These are phyloP conservation scores for Acrocyrtus sp. DNA, from an alignment of 2,888 invertebrate genomes.

Conservation along the genomic window DNA sequence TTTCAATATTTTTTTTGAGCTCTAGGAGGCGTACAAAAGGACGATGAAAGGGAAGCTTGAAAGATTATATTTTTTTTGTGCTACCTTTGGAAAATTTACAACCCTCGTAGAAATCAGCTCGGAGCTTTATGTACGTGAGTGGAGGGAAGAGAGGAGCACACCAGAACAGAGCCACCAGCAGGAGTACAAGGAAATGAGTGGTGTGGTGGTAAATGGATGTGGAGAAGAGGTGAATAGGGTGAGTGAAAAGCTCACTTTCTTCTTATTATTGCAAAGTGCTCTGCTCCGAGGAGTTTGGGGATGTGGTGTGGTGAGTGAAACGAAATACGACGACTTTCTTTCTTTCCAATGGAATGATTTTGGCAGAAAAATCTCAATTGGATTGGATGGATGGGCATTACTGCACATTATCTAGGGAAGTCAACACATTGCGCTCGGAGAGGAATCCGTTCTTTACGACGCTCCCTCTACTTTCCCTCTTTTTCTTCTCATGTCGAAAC, in stretches of 20 bases:
- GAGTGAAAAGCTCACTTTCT: not conserved
- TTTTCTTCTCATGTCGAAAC: constrained; percentile 23
- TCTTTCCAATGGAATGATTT: constrained; percentile 42
- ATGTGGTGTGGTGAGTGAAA: constrained; percentile 1
- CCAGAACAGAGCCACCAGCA: no score
- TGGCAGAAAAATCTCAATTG: constrained; percentile 44
- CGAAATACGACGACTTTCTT: constrained; percentile 24
- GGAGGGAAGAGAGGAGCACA: not conserved
- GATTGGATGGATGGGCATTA: constrained; percentile 40
- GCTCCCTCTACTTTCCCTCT: not conserved
- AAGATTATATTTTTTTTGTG: constrained; percentile 64
- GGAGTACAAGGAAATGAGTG: not conserved
- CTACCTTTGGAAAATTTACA: not conserved
- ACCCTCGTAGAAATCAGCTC: not conserved
- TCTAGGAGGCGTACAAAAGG: not conserved
- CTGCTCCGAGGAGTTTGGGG: no score
- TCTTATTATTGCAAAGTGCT: constrained; percentile 10
- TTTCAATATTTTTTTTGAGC: not conserved
- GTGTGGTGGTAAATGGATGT: not conserved
- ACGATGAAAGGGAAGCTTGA: no score
- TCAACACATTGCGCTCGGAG: not conserved
- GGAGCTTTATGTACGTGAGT: not conserved
- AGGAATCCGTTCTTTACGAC: not conserved
- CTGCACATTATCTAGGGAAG: constrained; percentile 9
- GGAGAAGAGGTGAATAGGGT: not conserved